These are phyloP conservation scores for Parapsyche elsis DNA, from an alignment of 1,140 invertebrate genomes.

Conservation along the genomic window DNA sequence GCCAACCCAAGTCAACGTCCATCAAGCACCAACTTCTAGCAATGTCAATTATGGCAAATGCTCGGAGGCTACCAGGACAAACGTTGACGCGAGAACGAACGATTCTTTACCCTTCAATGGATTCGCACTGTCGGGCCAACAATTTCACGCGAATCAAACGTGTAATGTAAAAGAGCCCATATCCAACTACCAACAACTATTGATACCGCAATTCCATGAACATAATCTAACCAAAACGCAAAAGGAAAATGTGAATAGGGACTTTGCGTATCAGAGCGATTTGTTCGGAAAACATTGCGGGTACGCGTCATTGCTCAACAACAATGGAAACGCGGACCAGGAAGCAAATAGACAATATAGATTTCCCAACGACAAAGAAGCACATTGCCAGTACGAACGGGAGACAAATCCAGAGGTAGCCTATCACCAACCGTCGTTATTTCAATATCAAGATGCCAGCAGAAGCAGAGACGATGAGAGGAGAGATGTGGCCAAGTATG, in stretches of 20 bases:
- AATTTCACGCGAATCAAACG: not conserved
- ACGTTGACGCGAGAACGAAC: not conserved
- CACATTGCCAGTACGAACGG: slow-evolving; percentile 2
- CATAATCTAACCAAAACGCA: not conserved
- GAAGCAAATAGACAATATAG: slow-evolving; percentile 29
- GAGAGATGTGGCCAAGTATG: not conserved
- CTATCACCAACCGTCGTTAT: not conserved
- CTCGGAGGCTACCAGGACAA: not conserved
- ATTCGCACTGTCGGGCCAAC: not conserved
- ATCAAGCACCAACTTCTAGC: not conserved
- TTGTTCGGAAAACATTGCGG: slow-evolving; percentile 36
- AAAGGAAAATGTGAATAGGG: slow-evolving; percentile 13
- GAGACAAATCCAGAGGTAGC: not conserved
- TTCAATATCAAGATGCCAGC: slow-evolving; percentile 25
- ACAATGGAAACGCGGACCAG: not conserved
- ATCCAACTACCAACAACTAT: slow-evolving; percentile 29
- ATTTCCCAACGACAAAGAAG: slow-evolving; percentile 20
- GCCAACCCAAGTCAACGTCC: not conserved
- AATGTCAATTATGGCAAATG: not conserved
- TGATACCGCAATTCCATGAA: slow-evolving; percentile 18
- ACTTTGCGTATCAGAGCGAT: slow-evolving; percentile 25
- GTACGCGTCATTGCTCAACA: slow-evolving; percentile 12
- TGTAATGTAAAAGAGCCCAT: slow-evolving; percentile 1
- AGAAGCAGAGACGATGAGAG: slow-evolving; percentile 22
- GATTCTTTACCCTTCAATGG: not conserved